Evolutionary conservation across 92 coral and sea anemone genomes (phyloP).

Genomic region (Epizoanthus illoricatus): DNA sequence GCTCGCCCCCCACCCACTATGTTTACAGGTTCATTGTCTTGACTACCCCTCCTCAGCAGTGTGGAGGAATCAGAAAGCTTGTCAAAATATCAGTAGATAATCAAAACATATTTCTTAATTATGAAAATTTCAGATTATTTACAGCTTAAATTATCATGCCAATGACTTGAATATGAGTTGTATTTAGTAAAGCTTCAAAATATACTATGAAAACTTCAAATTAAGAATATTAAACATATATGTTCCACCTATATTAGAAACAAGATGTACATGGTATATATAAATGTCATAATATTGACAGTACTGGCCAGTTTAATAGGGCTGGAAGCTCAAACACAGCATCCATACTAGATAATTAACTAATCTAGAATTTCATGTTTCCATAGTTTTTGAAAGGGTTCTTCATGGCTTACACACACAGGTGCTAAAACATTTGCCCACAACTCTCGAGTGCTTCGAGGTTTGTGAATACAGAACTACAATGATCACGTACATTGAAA

Average conservation of each 20-base stretch:
- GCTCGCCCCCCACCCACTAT: no score
- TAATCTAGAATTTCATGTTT: not conserved
- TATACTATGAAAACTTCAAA: not conserved
- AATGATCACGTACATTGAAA: not conserved
- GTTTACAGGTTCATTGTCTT: no score
- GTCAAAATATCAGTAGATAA: not conserved
- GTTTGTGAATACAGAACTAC: not conserved
- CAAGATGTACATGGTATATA: not conserved
- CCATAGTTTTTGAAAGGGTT: not conserved
- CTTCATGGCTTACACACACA: not conserved
- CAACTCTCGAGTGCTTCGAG: not conserved
- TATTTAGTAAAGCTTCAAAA: not conserved
- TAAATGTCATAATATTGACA: slow-evolving; percentile 8
- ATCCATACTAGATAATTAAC: no score
- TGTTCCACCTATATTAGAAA: not conserved
- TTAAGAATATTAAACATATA: not conserved
- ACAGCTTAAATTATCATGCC: no score
- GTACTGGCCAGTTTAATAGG: not conserved
- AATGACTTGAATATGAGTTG: no score
- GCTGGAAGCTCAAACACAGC: not conserved
- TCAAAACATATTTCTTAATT: not conserved
- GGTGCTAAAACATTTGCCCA: not conserved
- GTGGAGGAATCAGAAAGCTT: not conserved
- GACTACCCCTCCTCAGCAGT: not conserved
- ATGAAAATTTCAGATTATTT: not conserved